Evolutionary conservation across 2,888 invertebrate genomes (phyloP), one percentile per base, ranked within the genome.

Genomic region (Lasioglossum lativentre): DNA sequence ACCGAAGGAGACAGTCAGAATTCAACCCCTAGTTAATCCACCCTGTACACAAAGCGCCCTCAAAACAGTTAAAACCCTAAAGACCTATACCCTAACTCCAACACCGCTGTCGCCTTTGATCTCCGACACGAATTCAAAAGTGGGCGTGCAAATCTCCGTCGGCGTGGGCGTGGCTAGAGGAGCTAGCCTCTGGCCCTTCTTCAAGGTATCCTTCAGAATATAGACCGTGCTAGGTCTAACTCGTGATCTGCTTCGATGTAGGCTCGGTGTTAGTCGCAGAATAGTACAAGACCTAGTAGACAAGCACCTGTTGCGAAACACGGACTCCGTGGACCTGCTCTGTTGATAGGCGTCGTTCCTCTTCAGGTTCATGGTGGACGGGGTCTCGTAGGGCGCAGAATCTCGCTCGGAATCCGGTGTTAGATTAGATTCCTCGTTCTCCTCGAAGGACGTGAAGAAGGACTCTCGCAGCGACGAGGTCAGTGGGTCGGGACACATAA

Each of bases 391-490:
- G 34, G 78, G 74, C 10, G 77, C 78, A 45, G 75, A 10, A 8
- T 82, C 63, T 1, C 71, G 74, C 10, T 82, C 84, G 5, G 81
- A 80, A 0, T 82, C 81, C 1, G 84, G 86, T 14, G 80, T 83
- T 38, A 81, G 77, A 45, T 56, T 78, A 27, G 79, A 77, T 75
- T 90, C 85, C 71, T 94, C 93, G 34, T 91, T 90, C 47, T 94
- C 94, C 38, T 95, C 94, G 83, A 95, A 93, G 1, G 94, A 95
- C 75, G 94, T 92, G 82, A 93, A 94, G 78, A 94, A 94, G 4
- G 95, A 95, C 56, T 95, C 94, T 19, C 92, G 89, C 27, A 95
- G 84, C 0, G 94, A 94, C 4, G 95, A 94, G 45, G 92, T 93
- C 40, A 95, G 78, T 0, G 94, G 93, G 47, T 94, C 93, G 0